Base-by-base conservation (phyloP, 1,140 invertebrate genomes). In the Lethocerus indicus region DNA sequence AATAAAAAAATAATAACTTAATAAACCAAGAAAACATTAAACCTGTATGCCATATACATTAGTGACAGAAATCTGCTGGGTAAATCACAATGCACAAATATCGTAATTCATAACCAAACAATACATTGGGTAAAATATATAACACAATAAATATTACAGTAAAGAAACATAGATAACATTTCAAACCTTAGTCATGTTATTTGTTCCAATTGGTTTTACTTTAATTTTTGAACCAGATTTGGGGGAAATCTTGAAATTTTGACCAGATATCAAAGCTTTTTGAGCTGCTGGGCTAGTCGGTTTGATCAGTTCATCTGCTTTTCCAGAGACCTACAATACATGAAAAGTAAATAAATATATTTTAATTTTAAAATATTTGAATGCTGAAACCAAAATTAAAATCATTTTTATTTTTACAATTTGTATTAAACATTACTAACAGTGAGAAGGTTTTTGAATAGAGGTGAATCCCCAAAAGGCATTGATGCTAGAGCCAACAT, bases 401-500 rank as follows among this genome's bases (percentile, higher is more conserved):
- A 9, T 32, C n/a, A 32, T 32, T 9, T 32, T 9, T n/a, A 41
- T 3, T 5, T 41, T 21, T 41, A 18, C 24, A 41, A 41, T 3
- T 41, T 24, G 26, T 23, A 24, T 2, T 24, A 3, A 42, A 42
- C 1, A 42, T 32, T 39, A 64, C 64, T 64, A 65, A 76, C 73
- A 36, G 72, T 71, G 44, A 78, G 69, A 1, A 85, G 60, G 62
- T 83, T 81, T 60, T 81, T 79, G 50, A 86, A 74, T 7, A 86
- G 67, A 6, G 81, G 76, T 36, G 78, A 80, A 62, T 84, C 80
- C n/a, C 83, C 83, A 57, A 81, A 87, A 2, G 83, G 83, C 7
- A 79, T 76, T 2, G 75, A 74, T 3, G 78, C 73, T 7, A 84
- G 66, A 7, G 78, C 71, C 39, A 79, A 60, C 42, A 83, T 74